Conservation (phyloP, 2,888 invertebrate genomes). For the Bellardia bayeri region DNA sequence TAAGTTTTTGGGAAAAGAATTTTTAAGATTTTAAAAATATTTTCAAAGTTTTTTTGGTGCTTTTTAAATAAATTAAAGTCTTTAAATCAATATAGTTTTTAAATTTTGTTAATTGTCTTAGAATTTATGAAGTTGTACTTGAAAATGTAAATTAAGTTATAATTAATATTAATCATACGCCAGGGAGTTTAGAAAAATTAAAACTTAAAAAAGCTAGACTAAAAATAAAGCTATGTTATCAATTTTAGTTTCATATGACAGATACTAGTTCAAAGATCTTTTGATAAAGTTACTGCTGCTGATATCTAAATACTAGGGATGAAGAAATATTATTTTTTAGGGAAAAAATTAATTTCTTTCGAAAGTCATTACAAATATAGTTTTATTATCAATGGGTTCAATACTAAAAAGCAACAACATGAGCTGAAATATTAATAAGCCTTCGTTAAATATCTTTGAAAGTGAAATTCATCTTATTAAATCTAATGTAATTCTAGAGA, state of each 20-base stretch:
- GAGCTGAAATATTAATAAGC: no score
- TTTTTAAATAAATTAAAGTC: background rate
- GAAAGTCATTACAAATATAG: no score
- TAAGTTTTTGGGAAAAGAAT: background rate
- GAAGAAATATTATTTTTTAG: no score
- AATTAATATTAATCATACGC: constrained; percentile 22
- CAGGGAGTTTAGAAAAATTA: background rate
- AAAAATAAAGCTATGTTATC: background rate
- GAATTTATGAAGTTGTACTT: background rate
- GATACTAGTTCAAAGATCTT: background rate
- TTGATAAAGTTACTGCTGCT: no score
- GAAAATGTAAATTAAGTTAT: background rate
- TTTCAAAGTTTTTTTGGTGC: background rate
- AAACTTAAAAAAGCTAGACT: background rate
- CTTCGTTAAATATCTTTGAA: no score
- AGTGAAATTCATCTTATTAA: no score
- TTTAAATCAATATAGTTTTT: background rate
- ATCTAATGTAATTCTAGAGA: no score
- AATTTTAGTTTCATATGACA: background rate
- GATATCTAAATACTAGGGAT: no score
- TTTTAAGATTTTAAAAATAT: background rate
- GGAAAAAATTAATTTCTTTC: no score
- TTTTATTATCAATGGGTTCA: no score
- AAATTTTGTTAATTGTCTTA: background rate
- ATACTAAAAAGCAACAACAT: no score